A percentile compares a stretch with the other conserved stretches of the same genome.
Evolutionary conservation across 2,797 vertebrate species (phyloP).

Genomic region (Bryconaethiops microstoma): DNA sequence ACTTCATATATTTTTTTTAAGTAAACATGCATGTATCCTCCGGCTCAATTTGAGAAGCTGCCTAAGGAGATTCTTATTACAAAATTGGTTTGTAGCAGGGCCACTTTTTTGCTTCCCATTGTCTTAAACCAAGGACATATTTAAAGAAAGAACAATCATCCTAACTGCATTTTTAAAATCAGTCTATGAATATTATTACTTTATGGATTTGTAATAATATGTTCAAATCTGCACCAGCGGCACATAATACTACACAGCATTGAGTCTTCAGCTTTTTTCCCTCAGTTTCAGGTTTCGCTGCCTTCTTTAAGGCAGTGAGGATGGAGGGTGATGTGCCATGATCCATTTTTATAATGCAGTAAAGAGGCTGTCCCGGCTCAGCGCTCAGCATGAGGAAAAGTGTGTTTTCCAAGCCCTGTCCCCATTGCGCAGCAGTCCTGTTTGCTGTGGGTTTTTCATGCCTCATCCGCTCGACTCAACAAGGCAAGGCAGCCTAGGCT

Average conservation of each 20-base stretch:
- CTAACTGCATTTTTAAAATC: neutral
- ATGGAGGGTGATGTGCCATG: conserved; percentile 29
- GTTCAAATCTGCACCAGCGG: neutral
- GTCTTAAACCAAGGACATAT: neutral
- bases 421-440: conserved; percentile 24
- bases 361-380: conserved; percentile 44
- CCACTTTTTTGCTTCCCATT: too few relatives aligned
- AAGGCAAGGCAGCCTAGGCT: conserved; percentile 59
- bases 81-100: too few relatives aligned
- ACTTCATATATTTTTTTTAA: too few relatives aligned
- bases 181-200: too few relatives aligned
- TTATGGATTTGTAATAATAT: neutral
- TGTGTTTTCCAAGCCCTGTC: conserved; percentile 48
- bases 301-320: conserved; percentile 15
- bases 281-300: neutral
- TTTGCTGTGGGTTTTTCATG: conserved; percentile 18
- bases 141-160: neutral
- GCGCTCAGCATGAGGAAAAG: conserved; percentile 42
- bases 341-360: conserved; percentile 45
- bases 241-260: neutral
- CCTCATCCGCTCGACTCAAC: conserved; percentile 43
- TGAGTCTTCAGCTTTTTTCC: neutral
- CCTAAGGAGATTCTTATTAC: too few relatives aligned
- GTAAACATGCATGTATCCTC: too few relatives aligned
- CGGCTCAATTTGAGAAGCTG: too few relatives aligned